These are phyloP conservation scores for Poicephalus meyeri DNA, from an alignment of 2,113 vertebrate genomes.

Conservation along the genomic window DNA sequence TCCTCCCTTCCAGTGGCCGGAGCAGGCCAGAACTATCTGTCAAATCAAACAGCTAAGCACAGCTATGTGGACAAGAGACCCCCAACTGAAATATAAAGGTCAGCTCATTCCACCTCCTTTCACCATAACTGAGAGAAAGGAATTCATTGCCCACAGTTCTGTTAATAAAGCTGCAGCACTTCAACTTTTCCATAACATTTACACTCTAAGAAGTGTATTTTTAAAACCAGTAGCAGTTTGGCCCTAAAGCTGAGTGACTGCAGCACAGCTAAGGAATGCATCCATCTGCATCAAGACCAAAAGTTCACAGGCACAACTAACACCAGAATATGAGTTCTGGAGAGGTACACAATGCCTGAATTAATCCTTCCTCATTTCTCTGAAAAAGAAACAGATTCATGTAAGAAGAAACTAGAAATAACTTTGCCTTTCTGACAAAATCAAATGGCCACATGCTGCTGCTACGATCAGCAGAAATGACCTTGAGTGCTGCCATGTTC, in stretches of 20 bases:
- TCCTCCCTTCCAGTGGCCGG: background rate
- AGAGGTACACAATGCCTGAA: background rate
- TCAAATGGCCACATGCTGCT: background rate
- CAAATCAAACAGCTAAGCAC: background rate
- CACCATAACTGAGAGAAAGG: background rate
- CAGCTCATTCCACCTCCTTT: background rate
- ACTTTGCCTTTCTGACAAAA: background rate
- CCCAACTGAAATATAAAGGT: background rate
- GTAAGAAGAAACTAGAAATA: background rate
- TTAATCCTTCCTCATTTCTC: background rate
- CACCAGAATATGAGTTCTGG: background rate
- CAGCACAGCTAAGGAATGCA: background rate
- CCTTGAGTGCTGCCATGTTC: accelerated
- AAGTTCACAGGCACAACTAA: background rate
- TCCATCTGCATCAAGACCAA: background rate
- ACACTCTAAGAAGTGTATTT: background rate
- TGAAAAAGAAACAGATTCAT: background rate
- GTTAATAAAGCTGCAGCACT: background rate
- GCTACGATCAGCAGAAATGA: background rate
- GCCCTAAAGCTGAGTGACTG: background rate
- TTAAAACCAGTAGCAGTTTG: background rate
- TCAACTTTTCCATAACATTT: background rate
- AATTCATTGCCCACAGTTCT: background rate
- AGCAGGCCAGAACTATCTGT: background rate
- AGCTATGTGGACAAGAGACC: background rate